Conservation (phyloP, 2,113 vertebrate species). For the Amazona guildingii region DNA sequence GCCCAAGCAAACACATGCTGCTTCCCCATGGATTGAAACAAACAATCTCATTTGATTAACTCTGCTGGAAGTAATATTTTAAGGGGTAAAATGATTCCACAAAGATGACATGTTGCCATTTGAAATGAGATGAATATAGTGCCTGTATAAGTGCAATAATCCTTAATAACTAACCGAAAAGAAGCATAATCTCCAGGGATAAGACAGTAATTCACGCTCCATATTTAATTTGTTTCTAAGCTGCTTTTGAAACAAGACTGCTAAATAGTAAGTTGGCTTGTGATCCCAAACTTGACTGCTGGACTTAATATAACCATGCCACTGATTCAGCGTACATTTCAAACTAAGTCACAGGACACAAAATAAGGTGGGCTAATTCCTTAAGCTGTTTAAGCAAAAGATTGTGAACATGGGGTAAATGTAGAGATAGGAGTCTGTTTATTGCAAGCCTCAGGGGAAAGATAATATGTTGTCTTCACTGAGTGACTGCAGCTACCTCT, state of each 20-base stretch:
- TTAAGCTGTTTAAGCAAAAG: slow-evolving; percentile 43
- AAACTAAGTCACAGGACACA: slow-evolving; percentile 7
- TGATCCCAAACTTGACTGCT: slow-evolving; percentile 55
- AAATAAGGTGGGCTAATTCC: slow-evolving; percentile 50
- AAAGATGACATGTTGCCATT: slow-evolving; percentile 60
- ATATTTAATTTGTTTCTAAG: slow-evolving; percentile 67
- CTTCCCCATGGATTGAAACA: slow-evolving; percentile 7
- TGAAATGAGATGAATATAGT: slow-evolving; percentile 59
- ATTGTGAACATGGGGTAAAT: not conserved
- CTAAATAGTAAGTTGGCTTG: slow-evolving; percentile 53
- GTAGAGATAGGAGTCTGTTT: slow-evolving; percentile 18
- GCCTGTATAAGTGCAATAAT: slow-evolving; percentile 65
- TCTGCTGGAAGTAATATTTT: slow-evolving; percentile 56
- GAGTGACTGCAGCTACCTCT: not conserved
- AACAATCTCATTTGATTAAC: slow-evolving; percentile 56
- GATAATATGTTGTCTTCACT: not conserved
- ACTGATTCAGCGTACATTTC: slow-evolving; percentile 29
- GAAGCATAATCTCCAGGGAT: slow-evolving; percentile 55
- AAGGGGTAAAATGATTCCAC: slow-evolving; percentile 40
- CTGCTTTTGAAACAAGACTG: slow-evolving; percentile 50
- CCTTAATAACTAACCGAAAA: slow-evolving; percentile 67
- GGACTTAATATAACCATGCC: slow-evolving; percentile 20
- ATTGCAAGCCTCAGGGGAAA: not conserved
- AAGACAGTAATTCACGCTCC: slow-evolving; percentile 55
- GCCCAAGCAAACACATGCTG: not conserved